Evolutionary conservation across 2,797 vertebrate genomes (phyloP), one percentile per base, ranked within the genome.

Genomic region (Schizopygopsis malacanthus): DNA sequence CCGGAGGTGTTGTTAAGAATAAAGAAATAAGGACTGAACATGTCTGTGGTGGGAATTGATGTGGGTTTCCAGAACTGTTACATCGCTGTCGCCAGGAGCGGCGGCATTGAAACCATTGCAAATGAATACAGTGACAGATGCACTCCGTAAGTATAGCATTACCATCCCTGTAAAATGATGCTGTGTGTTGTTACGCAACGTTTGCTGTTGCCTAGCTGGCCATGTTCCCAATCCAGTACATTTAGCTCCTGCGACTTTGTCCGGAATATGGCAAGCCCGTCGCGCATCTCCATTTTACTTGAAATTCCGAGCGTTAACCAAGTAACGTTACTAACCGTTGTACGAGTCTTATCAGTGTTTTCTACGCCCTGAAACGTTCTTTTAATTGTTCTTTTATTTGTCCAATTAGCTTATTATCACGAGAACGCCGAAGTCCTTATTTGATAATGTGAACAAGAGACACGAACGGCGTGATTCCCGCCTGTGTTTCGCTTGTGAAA

Each of bases 81-180:
- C 93, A 95, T 99, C 90, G 98, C 97, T 0, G 97, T 98, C 71
- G 98, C 97, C 79, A 93, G 97, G 89, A 98, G 97, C 89, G 97
- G 98, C 76, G 97, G 98, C 85, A 99, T 99, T 91, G 98, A 99
- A 93, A 99, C 98, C 87, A 95, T 99, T 92, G 95, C 97, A 89
- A 99, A 99, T 85, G 98, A 99, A 50, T 98, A 98, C 96, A 98
- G 97, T 94, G 98, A 98, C 95, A 96, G 97, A 95, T 98, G 97
- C 93, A 98, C 98, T 33, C 98, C 98, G 98, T 98, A 89, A 98
- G 97, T 98, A 94, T 90, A 65, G 86, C 90, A 80, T 85, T 86
- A 86, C 79, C 92, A 86, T 88, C 89, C 4, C 69, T 76, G 83
- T 85, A 81, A 85, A 83, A 89, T 83, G 85, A 83, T 86, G 85